phyloP scores from a whole-genome alignment of 2,113 vertebrate genomes.

The Tachysurus vachellii region DNA sequence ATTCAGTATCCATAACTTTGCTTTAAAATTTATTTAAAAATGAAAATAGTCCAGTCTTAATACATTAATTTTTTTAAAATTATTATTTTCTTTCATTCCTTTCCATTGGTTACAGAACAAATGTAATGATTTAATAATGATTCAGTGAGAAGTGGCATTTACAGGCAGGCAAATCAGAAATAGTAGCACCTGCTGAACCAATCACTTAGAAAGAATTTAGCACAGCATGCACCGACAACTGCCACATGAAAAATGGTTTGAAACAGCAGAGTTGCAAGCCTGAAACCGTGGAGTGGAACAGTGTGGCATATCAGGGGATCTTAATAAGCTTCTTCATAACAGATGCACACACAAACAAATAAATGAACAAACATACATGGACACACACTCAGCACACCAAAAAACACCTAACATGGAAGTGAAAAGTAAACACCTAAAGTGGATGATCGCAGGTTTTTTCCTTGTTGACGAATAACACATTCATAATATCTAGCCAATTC shows the following conservation, averaged over 20 bases:
- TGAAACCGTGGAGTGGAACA: slow-evolving; percentile 13
- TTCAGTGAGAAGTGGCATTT: not conserved
- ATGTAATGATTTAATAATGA: not conserved
- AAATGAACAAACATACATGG: not conserved
- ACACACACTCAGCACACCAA: not conserved
- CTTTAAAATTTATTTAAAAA: not conserved
- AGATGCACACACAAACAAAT: not conserved
- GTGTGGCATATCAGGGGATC: not conserved
- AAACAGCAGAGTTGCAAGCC: slow-evolving; percentile 7
- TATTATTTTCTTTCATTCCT: not conserved
- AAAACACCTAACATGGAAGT: not conserved
- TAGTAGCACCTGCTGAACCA: slow-evolving; percentile 22
- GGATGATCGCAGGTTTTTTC: not conserved
- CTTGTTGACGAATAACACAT: not conserved
- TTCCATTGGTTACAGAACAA: not conserved
- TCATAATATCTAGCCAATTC: not conserved
- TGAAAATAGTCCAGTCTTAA: not conserved
- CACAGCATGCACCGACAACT: slow-evolving; percentile 29
- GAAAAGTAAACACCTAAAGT: not conserved
- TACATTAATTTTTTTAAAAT: not conserved
- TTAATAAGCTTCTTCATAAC: not conserved
- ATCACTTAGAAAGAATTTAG: slow-evolving; percentile 20
- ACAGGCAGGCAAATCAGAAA: slow-evolving; percentile 11
- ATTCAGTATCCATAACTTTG: not conserved
- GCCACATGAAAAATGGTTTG: slow-evolving; percentile 17